Evolutionary conservation across 2,113 vertebrate genomes (phyloP).

Genomic region (Theropithecus gelada): DNA sequence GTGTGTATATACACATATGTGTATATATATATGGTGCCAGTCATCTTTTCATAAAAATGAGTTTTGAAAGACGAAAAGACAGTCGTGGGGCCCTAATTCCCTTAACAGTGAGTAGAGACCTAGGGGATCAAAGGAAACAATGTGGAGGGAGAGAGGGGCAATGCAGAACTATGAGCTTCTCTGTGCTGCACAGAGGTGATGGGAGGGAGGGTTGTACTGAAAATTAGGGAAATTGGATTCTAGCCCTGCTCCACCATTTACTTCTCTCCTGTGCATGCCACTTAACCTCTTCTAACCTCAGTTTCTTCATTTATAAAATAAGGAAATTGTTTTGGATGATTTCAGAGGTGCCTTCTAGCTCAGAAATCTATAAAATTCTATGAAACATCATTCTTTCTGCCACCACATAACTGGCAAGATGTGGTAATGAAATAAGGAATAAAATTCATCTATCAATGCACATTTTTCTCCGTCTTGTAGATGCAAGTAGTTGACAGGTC

Average conservation of each 20-base stretch:
- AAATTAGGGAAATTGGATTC: slow-evolving; percentile 36
- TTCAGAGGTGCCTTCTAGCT: slow-evolving; percentile 10
- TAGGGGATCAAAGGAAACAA: neutral
- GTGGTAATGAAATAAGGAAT: neutral
- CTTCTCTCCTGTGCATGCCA: neutral
- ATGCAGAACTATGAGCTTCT: neutral
- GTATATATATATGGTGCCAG: neutral
- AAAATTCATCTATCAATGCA: neutral
- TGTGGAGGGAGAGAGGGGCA: no score
- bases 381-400: slow-evolving; percentile 24
- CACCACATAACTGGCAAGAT: neutral
- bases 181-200: fast-evolving
- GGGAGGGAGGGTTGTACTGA: neutral
- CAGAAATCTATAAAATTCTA: slow-evolving; percentile 23
- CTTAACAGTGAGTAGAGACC: neutral
- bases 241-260: neutral
- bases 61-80: neutral
- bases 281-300: slow-evolving; percentile 39
- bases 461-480: neutral
- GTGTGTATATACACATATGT: no score
- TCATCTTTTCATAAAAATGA: slow-evolving; percentile 26
- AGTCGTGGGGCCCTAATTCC: neutral
- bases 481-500: neutral
- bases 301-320: slow-evolving; percentile 59
- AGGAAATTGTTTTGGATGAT: slow-evolving; percentile 49